Conservation (phyloP, 2,888 invertebrate genomes). For the Perdita meconis region DNA sequence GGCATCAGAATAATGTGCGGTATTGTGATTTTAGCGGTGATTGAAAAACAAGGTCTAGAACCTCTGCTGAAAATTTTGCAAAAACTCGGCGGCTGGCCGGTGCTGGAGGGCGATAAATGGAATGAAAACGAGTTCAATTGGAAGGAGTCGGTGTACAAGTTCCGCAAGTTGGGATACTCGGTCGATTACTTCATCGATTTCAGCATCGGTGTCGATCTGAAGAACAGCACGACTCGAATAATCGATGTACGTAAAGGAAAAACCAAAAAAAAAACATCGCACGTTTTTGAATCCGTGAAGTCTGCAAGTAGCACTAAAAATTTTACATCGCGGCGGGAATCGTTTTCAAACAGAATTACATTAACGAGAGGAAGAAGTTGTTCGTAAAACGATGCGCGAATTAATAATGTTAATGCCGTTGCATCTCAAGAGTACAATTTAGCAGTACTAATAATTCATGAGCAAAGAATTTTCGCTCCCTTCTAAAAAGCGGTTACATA, state of each 20-base stretch:
- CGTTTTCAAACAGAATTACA: not conserved
- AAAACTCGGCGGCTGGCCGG: slow-evolving; percentile 97
- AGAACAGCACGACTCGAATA: slow-evolving; percentile 93
- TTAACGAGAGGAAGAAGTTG: not conserved
- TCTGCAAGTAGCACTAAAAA: not conserved
- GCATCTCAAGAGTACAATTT: not conserved
- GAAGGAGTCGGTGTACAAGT: slow-evolving; percentile 93
- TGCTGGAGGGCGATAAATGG: slow-evolving; percentile 92
- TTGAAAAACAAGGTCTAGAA: slow-evolving; percentile 91
- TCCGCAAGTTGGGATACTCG: slow-evolving; percentile 92
- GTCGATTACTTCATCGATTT: slow-evolving; percentile 96
- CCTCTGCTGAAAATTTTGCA: slow-evolving; percentile 90
- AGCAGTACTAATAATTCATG: not conserved
- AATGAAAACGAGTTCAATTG: slow-evolving; percentile 90
- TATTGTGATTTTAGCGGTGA: slow-evolving; percentile 86
- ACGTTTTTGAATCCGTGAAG: not conserved
- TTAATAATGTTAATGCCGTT: slow-evolving; percentile 10
- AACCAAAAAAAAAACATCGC: not conserved
- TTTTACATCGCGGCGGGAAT: not conserved
- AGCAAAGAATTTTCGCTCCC: not conserved
- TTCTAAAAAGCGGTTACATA: not conserved
- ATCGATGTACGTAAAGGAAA: slow-evolving; percentile 90
- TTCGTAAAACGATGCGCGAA: slow-evolving; percentile 23
- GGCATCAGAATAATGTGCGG: not conserved
- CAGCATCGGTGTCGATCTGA: slow-evolving; percentile 94